A percentile compares a stretch with the other conserved stretches of the same genome.
Conservation (phyloP, 1,140 invertebrate genomes). For the Lysiphlebus fabarum region DNA sequence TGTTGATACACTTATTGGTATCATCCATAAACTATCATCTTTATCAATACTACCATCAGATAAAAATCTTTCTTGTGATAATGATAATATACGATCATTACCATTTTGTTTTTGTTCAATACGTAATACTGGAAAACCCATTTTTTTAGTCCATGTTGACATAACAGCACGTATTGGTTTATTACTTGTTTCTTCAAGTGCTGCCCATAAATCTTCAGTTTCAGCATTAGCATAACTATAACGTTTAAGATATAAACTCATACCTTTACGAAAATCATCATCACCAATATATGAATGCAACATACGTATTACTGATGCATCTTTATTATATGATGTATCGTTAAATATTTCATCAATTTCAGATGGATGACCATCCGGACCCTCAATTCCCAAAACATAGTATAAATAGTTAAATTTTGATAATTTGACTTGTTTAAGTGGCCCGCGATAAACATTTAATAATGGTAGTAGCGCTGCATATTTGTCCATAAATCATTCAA, state of each 20-base stretch:
- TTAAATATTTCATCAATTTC: slow-evolving; percentile 96
- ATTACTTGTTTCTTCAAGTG: slow-evolving; percentile 82
- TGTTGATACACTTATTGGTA: slow-evolving; percentile 82
- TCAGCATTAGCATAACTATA: slow-evolving; percentile 87
- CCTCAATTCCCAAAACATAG: no score
- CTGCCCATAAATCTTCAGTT: slow-evolving; percentile 92
- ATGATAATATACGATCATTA: slow-evolving; percentile 63
- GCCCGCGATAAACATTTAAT: no score
- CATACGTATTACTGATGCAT: slow-evolving; percentile 93
- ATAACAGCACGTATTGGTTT: slow-evolving; percentile 91
- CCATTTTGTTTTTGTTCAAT: slow-evolving; percentile 58
- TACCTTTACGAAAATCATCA: slow-evolving; percentile 89
- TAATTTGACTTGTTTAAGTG: no score
- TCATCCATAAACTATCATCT: slow-evolving; percentile 73
- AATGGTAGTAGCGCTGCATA: no score
- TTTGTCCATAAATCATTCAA: no score
- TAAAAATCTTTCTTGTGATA: slow-evolving; percentile 84
- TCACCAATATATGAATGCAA: slow-evolving; percentile 94
- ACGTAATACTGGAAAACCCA: slow-evolving; percentile 79
- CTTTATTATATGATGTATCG: slow-evolving; percentile 93
- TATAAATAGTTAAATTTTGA: no score
- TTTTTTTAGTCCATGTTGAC: slow-evolving; percentile 92
- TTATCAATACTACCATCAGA: slow-evolving; percentile 68
- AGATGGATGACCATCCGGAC: slow-evolving; percentile 81
- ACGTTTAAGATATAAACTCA: slow-evolving; percentile 87